Evolutionary conservation across 2,113 vertebrate genomes (phyloP), one percentile per base, ranked within the genome.

Genomic region (Burhinus bistriatus): DNA sequence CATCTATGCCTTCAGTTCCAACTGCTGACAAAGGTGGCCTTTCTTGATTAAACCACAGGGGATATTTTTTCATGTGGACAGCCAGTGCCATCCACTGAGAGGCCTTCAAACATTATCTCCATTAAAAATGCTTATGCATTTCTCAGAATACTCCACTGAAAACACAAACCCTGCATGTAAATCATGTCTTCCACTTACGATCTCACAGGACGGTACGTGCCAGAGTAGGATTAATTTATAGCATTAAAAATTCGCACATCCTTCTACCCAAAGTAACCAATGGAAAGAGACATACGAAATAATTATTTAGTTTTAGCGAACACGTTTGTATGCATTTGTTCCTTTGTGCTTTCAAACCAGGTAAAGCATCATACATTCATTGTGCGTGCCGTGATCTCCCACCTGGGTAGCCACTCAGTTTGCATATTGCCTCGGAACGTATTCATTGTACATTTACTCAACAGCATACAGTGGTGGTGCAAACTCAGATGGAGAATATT

Each of bases 171-270:
- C 58, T 40, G 51, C 21, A 1, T 0, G 6, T 29, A 32, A 64
- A 36, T 32, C 27, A n/a, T 0, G 8, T 19, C 59, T 78, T 27
- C 51, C 69, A 36, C 29, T 49, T 11, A 21, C 0, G 0, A 17
- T 7, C 59, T 29, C 72, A 34, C 16, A 64, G 30, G 54, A 69
- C 11, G 36, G 0, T 15, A 2, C 0, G 13, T 20, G 40, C 54
- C 80, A 45, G 9, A 77, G 57, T 2, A 59, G 40, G 17, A n/a
- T 5, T 49, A 10, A 18, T 22, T 45, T 21, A 18, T 1, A 26
- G 71, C 61, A 77, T 14, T 15, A 69, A 64, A 36, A 81, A 29
- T 10, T 51, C 59, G 36, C 47, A 27, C 34, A 32, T 10, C 49
- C 72, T n/a, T 57, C 69, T 40, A 29, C 20, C 23, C 44, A 16